A percentile compares a stretch with the other conserved stretches of the same genome.
These are phyloP conservation scores for Coccyzus lansbergi DNA, from an alignment of 2,797 vertebrate genomes.

Conservation along the genomic window DNA sequence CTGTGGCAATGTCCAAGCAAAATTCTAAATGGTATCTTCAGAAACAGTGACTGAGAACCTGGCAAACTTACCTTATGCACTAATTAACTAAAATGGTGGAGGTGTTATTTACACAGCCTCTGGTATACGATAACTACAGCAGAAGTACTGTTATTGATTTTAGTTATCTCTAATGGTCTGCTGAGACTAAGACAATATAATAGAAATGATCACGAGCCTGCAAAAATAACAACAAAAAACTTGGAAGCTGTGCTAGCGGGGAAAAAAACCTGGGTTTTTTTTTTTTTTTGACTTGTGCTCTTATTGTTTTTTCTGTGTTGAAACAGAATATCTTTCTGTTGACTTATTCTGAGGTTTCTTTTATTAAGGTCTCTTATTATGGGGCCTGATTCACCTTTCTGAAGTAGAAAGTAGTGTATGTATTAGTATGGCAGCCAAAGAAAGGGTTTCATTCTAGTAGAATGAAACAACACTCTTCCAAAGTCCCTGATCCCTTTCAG, in stretches of 20 bases:
- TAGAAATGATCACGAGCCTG: not conserved
- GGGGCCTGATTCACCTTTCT: not conserved
- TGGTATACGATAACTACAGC: not conserved
- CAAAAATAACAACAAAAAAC: not conserved
- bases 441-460: not conserved
- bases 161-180: not conserved
- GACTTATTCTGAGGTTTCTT: not conserved
- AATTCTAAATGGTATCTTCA: too few species aligned
- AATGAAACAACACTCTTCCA: not conserved
- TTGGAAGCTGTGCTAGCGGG: not conserved
- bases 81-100: not conserved
- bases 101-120: not conserved
- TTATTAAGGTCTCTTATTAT: not conserved
- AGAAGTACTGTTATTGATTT: not conserved
- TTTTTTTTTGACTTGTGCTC: not conserved
- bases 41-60: not conserved
- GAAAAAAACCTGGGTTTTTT: not conserved
- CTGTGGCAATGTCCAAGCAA: not conserved
- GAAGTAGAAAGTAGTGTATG: not conserved
- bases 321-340: not conserved
- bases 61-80: not conserved
- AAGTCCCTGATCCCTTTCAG: not conserved
- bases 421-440: not conserved
- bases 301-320: not conserved
- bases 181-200: not conserved